Percentiles rank a stretch among this genome's conserved stretches.
Evolutionary conservation across 2,888 invertebrate genomes (phyloP).

Genomic region (Brassicogethes aeneus): DNA sequence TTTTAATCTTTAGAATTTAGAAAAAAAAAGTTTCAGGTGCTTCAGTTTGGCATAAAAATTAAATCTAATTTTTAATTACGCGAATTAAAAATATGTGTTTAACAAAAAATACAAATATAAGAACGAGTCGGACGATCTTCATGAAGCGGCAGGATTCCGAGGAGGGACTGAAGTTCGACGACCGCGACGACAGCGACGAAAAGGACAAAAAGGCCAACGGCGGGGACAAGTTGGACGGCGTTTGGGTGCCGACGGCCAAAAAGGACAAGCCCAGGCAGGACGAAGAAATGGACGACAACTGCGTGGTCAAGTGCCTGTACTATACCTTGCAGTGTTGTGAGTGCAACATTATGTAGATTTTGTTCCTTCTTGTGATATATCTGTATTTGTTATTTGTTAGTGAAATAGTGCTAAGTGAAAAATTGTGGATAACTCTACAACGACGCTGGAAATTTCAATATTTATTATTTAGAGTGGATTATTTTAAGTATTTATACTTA

Average conservation of each 20-base stretch:
- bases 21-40: too few relatives aligned
- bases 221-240: slow-evolving; percentile 19
- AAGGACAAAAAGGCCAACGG: slow-evolving; percentile 20
- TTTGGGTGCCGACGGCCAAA: slow-evolving; percentile 14
- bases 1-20: too few relatives aligned
- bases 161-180: slow-evolving; percentile 15
- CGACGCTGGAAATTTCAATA: too few relatives aligned
- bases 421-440: too few relatives aligned
- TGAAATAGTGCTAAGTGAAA: too few relatives aligned
- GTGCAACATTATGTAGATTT: slow-evolving; percentile 40
- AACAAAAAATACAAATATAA: too few relatives aligned
- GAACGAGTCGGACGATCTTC: slow-evolving; percentile 15
- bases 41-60: too few relatives aligned
- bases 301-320: slow-evolving; percentile 53
- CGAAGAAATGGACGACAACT: slow-evolving; percentile 46
- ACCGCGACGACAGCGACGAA: slow-evolving; percentile 11
- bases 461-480: too few relatives aligned
- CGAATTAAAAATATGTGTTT: too few relatives aligned
- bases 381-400: too few relatives aligned
- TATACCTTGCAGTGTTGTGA: slow-evolving; percentile 56
- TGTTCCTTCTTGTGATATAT: background rate
- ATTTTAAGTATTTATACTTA: too few relatives aligned
- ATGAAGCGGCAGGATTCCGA: slow-evolving; percentile 14
- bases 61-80: too few relatives aligned
- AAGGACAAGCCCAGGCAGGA: slow-evolving; percentile 12